phyloP scores from a whole-genome alignment of 2,797 vertebrate species.

The Liasis olivaceus region DNA sequence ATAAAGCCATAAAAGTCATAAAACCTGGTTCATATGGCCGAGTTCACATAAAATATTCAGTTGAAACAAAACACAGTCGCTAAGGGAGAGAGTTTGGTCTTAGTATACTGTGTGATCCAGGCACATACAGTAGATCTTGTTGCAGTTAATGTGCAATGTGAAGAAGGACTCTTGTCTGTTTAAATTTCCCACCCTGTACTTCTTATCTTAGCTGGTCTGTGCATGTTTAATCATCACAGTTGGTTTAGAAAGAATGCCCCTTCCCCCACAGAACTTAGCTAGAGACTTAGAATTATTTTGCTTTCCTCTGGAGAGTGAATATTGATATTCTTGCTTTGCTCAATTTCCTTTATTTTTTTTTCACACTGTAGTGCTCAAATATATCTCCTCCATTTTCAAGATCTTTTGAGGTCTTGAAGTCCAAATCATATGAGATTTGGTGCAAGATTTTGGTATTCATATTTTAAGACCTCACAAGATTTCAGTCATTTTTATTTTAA shows the following conservation, averaged over 20 bases:
- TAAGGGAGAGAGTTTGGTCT: no score
- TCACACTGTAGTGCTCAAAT: not conserved
- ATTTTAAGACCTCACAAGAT: not conserved
- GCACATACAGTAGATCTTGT: no score
- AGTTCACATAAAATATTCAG: no score
- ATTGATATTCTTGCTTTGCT: not conserved
- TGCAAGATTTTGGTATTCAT: not conserved
- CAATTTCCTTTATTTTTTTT: not conserved
- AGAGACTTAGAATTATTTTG: not conserved
- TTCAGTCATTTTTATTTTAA: not conserved
- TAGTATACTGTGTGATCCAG: no score
- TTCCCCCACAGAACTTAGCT: not conserved
- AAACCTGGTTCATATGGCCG: no score
- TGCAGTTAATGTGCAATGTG: no score
- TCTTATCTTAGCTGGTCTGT: not conserved
- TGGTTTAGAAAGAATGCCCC: not conserved
- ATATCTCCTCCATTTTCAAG: not conserved
- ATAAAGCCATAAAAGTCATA: no score
- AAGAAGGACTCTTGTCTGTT: not conserved
- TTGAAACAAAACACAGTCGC: no score
- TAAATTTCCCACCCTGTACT: not conserved
- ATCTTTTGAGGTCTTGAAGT: not conserved
- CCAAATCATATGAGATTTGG: not conserved
- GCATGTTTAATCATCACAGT: not conserved
- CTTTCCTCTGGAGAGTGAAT: not conserved